These are phyloP conservation scores for Limnodromus scolopaceus DNA, from an alignment of 2,797 vertebrate species.

Conservation along the genomic window DNA sequence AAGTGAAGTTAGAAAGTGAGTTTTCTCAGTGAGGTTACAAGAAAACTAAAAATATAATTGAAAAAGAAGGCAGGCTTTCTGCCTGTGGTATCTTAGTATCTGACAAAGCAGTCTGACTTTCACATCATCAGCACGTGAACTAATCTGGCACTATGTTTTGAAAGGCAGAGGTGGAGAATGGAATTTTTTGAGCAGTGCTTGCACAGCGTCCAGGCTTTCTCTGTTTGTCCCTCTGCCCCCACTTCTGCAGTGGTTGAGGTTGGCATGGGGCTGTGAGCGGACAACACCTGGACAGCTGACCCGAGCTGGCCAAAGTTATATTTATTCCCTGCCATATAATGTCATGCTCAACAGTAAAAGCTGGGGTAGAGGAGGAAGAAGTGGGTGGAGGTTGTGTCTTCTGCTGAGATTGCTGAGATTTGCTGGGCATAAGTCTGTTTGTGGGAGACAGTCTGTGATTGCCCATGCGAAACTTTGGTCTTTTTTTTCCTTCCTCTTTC, in stretches of 20 bases:
- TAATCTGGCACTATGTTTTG: background rate
- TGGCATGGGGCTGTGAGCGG: background rate
- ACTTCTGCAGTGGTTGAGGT: rapidly evolving
- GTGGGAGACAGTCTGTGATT: background rate
- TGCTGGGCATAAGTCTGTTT: rapidly evolving
- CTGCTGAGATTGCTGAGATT: background rate
- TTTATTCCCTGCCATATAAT: background rate
- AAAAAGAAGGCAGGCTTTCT: background rate
- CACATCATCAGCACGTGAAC: background rate
- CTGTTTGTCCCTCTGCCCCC: background rate
- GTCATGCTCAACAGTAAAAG: background rate
- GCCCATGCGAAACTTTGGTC: background rate
- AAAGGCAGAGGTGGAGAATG: background rate
- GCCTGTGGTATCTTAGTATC: background rate
- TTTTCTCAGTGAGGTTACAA: background rate
- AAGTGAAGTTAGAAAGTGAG: no score
- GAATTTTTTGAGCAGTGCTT: background rate
- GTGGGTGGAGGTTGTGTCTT: background rate
- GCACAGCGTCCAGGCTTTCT: background rate
- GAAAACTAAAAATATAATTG: background rate
- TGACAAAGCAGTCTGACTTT: background rate
- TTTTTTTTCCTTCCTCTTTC: background rate
- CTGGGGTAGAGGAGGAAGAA: background rate
- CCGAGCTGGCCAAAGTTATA: background rate
- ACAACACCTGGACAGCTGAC: background rate